Evolutionary conservation across 2,113 vertebrate species (phyloP), one percentile per base, ranked within the genome.

Genomic region (Platysteira castanea): DNA sequence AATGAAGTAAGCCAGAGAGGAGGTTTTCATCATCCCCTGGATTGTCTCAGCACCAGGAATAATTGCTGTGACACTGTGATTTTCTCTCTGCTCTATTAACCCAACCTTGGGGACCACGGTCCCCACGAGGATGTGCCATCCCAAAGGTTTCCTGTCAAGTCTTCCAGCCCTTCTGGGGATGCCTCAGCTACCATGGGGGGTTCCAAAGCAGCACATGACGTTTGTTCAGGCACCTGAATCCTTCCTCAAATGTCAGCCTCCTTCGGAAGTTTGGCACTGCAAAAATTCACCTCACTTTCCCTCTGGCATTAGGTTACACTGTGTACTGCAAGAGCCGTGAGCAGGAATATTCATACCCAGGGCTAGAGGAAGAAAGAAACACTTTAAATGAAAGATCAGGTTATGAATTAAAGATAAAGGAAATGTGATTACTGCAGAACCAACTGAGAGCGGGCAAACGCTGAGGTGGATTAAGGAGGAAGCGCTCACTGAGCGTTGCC

Each of bases 341-440:
- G 74, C 46, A 49, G 75, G 42, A 71, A 77, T 37, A 35, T 15
- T 30, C 41, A 49, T 3, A n/a, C 39, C 18, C 13, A 9, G 1
- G 2, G 28, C 50, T 2, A 10, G 47, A 17, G 44, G 37, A 73
- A 65, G 30, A 63, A 76, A 82, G 44, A 68, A 91, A 78, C 11
- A 5, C 27, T 86, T 57, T 20, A 86, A 71, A 70, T 56, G 65
- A 93, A 97, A n/a, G 78, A 87, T 61, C 65, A 49, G 46, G 53
- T 89, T 70, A 86, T 78, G 94, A 97, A 97, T 94, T 74, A 90
- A 96, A 95, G 77, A 75, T 86, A 84, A 79, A 49, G 71, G 90
- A 97, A 94, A 90, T 44, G 33, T 90, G 90, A 96, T 96, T 90
- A 79, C 59, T 17, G 13, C 4, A 44, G 82, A 90, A 52, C 78